Evolutionary conservation across 2,113 vertebrate species (phyloP).

Genomic region (Scalopus aquaticus): DNA sequence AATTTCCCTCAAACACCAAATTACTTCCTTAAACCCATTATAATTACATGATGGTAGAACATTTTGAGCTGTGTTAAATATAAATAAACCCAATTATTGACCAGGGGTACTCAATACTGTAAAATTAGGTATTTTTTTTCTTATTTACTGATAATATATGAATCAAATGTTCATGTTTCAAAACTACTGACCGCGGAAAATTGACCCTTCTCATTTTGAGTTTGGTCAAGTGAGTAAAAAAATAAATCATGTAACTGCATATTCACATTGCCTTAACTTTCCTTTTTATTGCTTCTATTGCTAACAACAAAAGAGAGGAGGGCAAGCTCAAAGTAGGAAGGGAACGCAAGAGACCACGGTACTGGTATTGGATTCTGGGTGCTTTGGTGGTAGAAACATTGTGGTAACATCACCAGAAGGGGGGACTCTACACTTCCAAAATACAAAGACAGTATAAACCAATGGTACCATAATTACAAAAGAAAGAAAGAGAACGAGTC

Average conservation of each 20-base stretch:
- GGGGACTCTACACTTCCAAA: no score
- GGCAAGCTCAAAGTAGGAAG: no score
- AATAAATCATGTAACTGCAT: not conserved
- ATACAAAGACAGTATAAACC: no score
- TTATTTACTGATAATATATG: not conserved
- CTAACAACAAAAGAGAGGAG: not conserved
- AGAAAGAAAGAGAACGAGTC: not conserved
- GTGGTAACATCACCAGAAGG: no score
- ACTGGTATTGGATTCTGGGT: no score
- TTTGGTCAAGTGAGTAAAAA: not conserved
- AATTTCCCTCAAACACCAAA: not conserved
- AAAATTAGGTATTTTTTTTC: not conserved
- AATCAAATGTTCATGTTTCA: not conserved
- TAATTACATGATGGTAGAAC: not conserved
- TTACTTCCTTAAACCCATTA: not conserved
- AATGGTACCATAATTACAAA: no score
- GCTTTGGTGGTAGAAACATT: no score
- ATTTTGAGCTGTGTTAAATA: no score
- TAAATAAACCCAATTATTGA: not conserved
- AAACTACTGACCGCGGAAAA: not conserved
- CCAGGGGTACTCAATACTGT: not conserved
- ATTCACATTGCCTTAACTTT: not conserved
- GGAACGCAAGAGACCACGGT: no score
- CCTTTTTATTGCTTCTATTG: not conserved
- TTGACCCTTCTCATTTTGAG: not conserved